Conservation (phyloP, 2,888 invertebrate genomes). For the Nebria brevicollis region DNA sequence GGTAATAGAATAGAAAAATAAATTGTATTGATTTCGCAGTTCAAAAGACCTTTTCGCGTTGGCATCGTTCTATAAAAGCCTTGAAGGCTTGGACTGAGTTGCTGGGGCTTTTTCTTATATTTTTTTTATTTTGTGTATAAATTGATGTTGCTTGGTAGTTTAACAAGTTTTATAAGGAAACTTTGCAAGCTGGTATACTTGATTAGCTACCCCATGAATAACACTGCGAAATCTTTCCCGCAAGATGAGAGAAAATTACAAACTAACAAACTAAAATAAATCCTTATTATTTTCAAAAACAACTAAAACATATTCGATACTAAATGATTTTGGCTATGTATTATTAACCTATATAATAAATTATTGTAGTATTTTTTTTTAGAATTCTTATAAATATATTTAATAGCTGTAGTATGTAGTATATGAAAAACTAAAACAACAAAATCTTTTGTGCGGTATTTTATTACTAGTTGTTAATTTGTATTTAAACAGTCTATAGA, state of each 20-base stretch:
- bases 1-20: too few species aligned
- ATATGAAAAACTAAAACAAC: too few species aligned
- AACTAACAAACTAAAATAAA: not conserved
- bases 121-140: constrained; percentile 11
- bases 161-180: constrained; percentile 20
- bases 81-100: not conserved
- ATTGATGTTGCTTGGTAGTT: constrained; percentile 15
- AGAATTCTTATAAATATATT: too few species aligned
- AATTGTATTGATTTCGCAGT: too few species aligned
- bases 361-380: too few species aligned
- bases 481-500: too few species aligned
- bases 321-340: too few species aligned
- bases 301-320: too few species aligned
- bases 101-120: not conserved
- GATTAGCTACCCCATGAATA: constrained; percentile 5
- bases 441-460: too few species aligned
- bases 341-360: too few species aligned
- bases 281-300: not conserved
- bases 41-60: not conserved
- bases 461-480: too few species aligned
- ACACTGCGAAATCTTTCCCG: not conserved
- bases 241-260: not conserved
- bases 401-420: too few species aligned
- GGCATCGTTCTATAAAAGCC: not conserved
- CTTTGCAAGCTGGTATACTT: constrained; percentile 9